A percentile compares a stretch with the other conserved stretches of the same genome.
These are phyloP conservation scores for Ochropleura plecta DNA, from an alignment of 2,888 invertebrate genomes.

Conservation along the genomic window DNA sequence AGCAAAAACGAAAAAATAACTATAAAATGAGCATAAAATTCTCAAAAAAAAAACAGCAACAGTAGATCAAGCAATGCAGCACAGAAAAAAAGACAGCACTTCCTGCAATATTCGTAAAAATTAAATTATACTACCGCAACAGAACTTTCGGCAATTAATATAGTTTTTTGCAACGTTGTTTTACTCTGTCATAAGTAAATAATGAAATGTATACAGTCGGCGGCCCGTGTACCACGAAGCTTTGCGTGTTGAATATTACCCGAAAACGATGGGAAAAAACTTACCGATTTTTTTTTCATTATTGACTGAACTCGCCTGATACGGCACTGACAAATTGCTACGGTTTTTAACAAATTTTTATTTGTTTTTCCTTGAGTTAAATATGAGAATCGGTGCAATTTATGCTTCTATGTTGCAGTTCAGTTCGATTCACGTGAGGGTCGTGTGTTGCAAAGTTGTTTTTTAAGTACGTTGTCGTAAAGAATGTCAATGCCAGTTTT, in stretches of 20 bases:
- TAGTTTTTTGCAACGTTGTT: constrained; percentile 82
- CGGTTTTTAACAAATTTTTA: constrained; percentile 81
- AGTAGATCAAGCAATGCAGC: constrained; percentile 47
- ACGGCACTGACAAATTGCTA: constrained; percentile 88
- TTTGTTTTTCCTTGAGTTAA: constrained; percentile 63
- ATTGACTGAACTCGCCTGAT: constrained; percentile 86
- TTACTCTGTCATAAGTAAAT: constrained; percentile 82
- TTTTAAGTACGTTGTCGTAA: constrained; percentile 45
- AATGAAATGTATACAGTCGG: constrained; percentile 81
- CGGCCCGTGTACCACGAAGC: constrained; percentile 77
- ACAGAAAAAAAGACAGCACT: constrained; percentile 40
- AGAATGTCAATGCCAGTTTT: constrained; percentile 56
- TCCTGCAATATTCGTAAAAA: constrained; percentile 69
- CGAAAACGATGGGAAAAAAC: constrained; percentile 83
- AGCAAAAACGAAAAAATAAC: neutral
- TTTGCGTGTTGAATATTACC: constrained; percentile 87
- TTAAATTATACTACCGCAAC: constrained; percentile 75
- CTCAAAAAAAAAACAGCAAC: constrained; percentile 17
- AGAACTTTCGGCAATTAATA: constrained; percentile 83
- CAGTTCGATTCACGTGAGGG: constrained; percentile 43
- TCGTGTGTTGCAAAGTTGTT: constrained; percentile 53
- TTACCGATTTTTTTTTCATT: constrained; percentile 81
- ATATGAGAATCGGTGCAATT: constrained; percentile 59
- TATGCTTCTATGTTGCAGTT: constrained; percentile 58
- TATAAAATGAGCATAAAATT: neutral